Percentiles rank a stretch among this genome's conserved stretches.
Evolutionary conservation across 1,140 invertebrate genomes (phyloP).

Genomic region (Drosophila pachea): DNA sequence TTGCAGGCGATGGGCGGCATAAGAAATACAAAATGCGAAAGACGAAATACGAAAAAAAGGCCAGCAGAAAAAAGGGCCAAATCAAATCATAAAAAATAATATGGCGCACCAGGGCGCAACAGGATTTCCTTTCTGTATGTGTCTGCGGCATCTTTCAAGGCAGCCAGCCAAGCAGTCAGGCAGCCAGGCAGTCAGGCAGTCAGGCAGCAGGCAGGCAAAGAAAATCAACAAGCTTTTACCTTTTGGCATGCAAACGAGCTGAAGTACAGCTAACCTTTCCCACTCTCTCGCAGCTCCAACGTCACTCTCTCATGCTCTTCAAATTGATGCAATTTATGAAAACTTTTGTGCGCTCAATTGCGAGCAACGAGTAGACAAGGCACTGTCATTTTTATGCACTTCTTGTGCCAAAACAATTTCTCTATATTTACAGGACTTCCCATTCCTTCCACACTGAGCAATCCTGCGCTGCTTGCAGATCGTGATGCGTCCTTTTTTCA

Average conservation of each 20-base stretch:
- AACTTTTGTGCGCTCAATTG: constrained; percentile 76
- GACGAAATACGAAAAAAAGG: constrained; percentile 1
- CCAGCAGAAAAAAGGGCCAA: constrained; percentile 52
- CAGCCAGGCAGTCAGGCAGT: too few relatives aligned
- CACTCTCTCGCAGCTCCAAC: background rate
- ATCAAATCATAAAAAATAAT: constrained; percentile 76
- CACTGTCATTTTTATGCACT: constrained; percentile 73
- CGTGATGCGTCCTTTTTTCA: constrained; percentile 24
- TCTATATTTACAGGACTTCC: constrained; percentile 21
- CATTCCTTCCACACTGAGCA: constrained; percentile 34
- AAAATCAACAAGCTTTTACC: constrained; percentile 60
- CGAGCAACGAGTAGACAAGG: constrained; percentile 57
- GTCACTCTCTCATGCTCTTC: constrained; percentile 23
- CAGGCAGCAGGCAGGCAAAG: constrained; percentile 6
- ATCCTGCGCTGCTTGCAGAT: constrained; percentile 24
- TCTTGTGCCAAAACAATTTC: constrained; percentile 71
- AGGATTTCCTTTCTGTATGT: constrained; percentile 60
- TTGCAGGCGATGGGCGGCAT: constrained; percentile 36
- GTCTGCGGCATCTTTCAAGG: constrained; percentile 14
- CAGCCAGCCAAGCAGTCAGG: constrained; percentile 14
- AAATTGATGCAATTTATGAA: constrained; percentile 77
- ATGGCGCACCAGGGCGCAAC: constrained; percentile 70
- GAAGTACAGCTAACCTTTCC: background rate
- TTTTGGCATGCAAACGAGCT: constrained; percentile 47
- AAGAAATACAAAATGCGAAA: constrained; percentile 9